phyloP scores from a whole-genome alignment of 2,888 invertebrate species.

The Anoplius nigerrimus region DNA sequence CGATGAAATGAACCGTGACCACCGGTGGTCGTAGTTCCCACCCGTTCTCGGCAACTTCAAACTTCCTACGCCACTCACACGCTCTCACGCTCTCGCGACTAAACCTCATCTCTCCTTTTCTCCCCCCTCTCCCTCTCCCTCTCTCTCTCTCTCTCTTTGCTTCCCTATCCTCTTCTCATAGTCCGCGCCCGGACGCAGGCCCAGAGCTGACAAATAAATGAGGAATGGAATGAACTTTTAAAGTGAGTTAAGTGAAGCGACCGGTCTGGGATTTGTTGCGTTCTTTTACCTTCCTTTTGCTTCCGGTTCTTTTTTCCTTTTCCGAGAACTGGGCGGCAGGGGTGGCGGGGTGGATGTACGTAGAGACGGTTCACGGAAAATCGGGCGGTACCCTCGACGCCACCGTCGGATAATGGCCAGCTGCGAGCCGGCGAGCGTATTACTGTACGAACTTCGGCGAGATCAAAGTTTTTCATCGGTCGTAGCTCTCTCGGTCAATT shows the following conservation, averaged over 20 bases:
- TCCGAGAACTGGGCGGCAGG: too few relatives aligned
- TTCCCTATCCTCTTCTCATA: conserved; percentile 62
- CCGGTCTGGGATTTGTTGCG: neutral
- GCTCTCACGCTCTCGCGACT: conserved; percentile 12
- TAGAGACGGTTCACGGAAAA: too few relatives aligned
- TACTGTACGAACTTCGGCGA: too few relatives aligned
- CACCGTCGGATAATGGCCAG: too few relatives aligned
- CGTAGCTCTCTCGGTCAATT: too few relatives aligned
- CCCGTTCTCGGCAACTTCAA: conserved; percentile 43
- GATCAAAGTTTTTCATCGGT: too few relatives aligned
- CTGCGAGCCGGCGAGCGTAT: too few relatives aligned
- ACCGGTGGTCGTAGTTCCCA: conserved; percentile 57
- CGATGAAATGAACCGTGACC: conserved; percentile 63
- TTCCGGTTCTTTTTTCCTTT: too few relatives aligned
- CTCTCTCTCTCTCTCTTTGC: conserved; percentile 22
- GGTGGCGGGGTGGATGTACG: too few relatives aligned
- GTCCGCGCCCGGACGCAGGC: conserved; percentile 45
- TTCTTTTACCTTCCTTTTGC: too few relatives aligned
- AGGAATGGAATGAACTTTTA: neutral
- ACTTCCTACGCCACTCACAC: conserved; percentile 45
- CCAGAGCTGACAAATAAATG: conserved; percentile 19
- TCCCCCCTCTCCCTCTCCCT: neutral
- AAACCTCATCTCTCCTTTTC: neutral
- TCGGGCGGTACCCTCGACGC: too few relatives aligned
- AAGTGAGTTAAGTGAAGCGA: neutral